Evolutionary conservation across 2,888 invertebrate genomes (phyloP).

Genomic region (Caenorhabditis becei): DNA sequence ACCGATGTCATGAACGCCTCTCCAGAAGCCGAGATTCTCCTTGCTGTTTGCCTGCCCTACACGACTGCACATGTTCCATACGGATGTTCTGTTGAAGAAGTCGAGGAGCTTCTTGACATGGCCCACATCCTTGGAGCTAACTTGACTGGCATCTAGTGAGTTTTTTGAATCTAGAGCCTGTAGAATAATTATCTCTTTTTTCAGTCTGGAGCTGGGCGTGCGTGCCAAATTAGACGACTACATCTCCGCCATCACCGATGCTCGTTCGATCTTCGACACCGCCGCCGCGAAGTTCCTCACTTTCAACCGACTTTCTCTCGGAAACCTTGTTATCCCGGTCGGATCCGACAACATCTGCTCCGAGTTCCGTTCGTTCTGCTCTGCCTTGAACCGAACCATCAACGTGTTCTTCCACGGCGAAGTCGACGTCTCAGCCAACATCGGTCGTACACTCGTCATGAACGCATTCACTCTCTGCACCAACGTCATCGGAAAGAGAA

Average conservation of each 20-base stretch:
- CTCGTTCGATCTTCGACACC: constrained; percentile 42
- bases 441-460: constrained; percentile 95
- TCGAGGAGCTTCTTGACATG: constrained; percentile 68
- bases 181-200: constrained; percentile 11
- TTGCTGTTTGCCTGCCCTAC: constrained; percentile 54
- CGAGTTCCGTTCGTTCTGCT: constrained; percentile 85
- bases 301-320: constrained; percentile 36
- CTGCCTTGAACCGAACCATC: constrained; percentile 89
- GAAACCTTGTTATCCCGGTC: constrained; percentile 41
- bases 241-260: constrained; percentile 42
- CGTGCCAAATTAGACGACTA: constrained; percentile 37
- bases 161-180: constrained; percentile 31
- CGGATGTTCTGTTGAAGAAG: constrained; percentile 79
- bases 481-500: constrained; percentile 90
- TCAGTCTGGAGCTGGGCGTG: constrained; percentile 45
- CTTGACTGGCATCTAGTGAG: constrained; percentile 82
- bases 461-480: constrained; percentile 94
- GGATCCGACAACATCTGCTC: constrained; percentile 14
- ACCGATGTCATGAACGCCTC: constrained; percentile 64
- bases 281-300: constrained; percentile 29
- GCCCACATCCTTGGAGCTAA: constrained; percentile 72
- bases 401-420: constrained; percentile 87
- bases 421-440: constrained; percentile 93
- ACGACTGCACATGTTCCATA: constrained; percentile 59
- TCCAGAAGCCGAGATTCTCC: constrained; percentile 53